A percentile compares a stretch with the other conserved stretches of the same genome.
phyloP scores from a whole-genome alignment of 2,888 invertebrate genomes.

The Drosophila siamana region DNA sequence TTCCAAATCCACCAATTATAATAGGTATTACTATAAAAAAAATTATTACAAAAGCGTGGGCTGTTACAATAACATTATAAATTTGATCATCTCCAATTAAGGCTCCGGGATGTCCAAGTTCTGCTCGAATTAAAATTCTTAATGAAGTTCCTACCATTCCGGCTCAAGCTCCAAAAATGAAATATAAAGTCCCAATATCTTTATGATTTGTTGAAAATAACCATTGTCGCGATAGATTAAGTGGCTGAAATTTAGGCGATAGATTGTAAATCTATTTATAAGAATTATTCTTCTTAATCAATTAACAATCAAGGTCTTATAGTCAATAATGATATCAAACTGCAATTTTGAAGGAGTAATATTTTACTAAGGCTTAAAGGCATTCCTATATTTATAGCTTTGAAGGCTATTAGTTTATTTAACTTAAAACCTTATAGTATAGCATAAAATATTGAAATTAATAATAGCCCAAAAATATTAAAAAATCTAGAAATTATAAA shows the following conservation, averaged over 20 bases:
- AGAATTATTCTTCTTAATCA: conserved; percentile 87
- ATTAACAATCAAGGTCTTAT: conserved; percentile 65
- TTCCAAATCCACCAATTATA: conserved; percentile 93
- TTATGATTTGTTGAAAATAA: conserved; percentile 90
- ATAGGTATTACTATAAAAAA: conserved; percentile 91
- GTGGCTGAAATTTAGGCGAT: conserved; percentile 88
- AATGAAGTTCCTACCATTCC: conserved; percentile 86
- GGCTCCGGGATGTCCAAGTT: conserved; percentile 86
- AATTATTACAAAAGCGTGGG: conserved; percentile 93
- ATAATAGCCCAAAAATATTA: conserved; percentile 75
- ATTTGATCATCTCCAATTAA: conserved; percentile 91
- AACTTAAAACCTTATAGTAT: conserved; percentile 59
- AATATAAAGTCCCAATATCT: conserved; percentile 91
- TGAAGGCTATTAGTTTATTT: conserved; percentile 88
- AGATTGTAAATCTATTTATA: conserved; percentile 89
- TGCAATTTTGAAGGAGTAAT: conserved; percentile 87
- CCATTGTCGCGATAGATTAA: conserved; percentile 89
- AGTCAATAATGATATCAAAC: conserved; percentile 87
- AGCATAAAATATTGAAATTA: conserved; percentile 67
- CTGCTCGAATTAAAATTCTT: conserved; percentile 58
- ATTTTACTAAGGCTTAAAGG: conserved; percentile 87
- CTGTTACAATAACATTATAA: conserved; percentile 92
- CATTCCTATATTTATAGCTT: conserved; percentile 87
- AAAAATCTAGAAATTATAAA: conserved; percentile 74
- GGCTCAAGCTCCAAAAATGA: conserved; percentile 89